Percentiles rank a stretch among this genome's conserved stretches.
phyloP scores from a whole-genome alignment of 1,140 invertebrate genomes.

The Drosophila persimilis region DNA sequence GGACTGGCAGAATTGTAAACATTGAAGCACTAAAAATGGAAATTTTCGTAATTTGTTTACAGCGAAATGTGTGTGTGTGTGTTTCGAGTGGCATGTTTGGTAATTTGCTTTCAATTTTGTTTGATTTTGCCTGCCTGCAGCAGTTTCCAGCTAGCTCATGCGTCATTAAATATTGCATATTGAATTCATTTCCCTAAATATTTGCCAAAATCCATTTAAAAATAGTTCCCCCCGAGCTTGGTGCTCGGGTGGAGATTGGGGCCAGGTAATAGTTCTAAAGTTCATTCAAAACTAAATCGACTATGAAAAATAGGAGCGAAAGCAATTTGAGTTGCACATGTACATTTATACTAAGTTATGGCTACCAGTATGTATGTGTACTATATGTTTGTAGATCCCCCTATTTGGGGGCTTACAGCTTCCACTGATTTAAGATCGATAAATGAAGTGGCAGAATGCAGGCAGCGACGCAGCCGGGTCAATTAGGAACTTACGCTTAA shows the following conservation, averaged over 20 bases:
- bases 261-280: constrained; percentile 28
- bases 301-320: constrained; percentile 40
- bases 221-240: not conserved
- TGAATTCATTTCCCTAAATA: constrained; percentile 27
- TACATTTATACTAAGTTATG: constrained; percentile 1
- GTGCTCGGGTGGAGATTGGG: not conserved
- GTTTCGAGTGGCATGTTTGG: constrained; percentile 44
- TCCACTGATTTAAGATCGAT: constrained; percentile 78
- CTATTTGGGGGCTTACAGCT: constrained; percentile 30
- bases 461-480: constrained; percentile 33
- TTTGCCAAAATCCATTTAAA: constrained; percentile 17
- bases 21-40: constrained; percentile 45
- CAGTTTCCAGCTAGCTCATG: constrained; percentile 14
- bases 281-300: constrained; percentile 27
- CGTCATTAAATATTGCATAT: constrained; percentile 36
- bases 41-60: constrained; percentile 57
- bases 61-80: constrained; percentile 9
- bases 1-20: constrained; percentile 37
- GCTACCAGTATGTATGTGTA: constrained; percentile 10
- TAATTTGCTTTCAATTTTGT: constrained; percentile 50
- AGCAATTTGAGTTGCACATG: constrained; percentile 23
- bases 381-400: constrained; percentile 14
- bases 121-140: constrained; percentile 38
- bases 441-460: constrained; percentile 74
- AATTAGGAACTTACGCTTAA: constrained; percentile 79